Conservation (phyloP, 2,113 vertebrate species). For the Tyrannus savana region DNA sequence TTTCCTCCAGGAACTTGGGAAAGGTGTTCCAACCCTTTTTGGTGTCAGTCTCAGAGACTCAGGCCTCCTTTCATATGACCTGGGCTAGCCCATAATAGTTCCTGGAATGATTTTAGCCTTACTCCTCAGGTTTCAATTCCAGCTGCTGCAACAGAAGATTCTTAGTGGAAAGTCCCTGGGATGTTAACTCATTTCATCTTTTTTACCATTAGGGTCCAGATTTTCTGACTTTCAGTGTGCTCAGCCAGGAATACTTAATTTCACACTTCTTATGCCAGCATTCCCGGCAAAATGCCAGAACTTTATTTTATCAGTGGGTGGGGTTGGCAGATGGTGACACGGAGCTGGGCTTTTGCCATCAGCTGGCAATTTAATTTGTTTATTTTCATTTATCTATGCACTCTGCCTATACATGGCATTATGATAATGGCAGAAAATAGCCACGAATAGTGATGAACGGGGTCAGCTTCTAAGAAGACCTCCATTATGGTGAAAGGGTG, state of each 20-base stretch:
- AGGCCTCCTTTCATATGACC: not conserved
- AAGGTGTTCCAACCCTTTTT: not conserved
- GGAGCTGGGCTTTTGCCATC: not conserved
- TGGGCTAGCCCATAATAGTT: not conserved
- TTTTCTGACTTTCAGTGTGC: not conserved
- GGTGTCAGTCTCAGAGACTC: not conserved
- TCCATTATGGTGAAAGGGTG: not conserved
- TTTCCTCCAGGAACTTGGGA: not conserved
- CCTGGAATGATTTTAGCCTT: not conserved
- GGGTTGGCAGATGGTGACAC: not conserved
- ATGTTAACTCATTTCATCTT: not conserved
- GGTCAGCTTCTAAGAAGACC: not conserved
- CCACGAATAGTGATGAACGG: not conserved
- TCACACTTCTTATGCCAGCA: not conserved
- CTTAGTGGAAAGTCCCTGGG: not conserved
- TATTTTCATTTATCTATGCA: not conserved
- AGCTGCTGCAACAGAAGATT: not conserved
- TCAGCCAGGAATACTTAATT: conserved; percentile 7
- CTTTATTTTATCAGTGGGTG: not conserved
- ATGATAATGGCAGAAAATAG: not conserved
- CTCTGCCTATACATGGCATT: not conserved
- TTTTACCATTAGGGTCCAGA: not conserved
- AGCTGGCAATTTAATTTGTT: not conserved
- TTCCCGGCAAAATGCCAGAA: conserved; percentile 14
- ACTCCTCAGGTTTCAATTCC: not conserved